These are phyloP conservation scores for Bacillus rossius DNA, from an alignment of 1,140 invertebrate genomes.

Conservation along the genomic window DNA sequence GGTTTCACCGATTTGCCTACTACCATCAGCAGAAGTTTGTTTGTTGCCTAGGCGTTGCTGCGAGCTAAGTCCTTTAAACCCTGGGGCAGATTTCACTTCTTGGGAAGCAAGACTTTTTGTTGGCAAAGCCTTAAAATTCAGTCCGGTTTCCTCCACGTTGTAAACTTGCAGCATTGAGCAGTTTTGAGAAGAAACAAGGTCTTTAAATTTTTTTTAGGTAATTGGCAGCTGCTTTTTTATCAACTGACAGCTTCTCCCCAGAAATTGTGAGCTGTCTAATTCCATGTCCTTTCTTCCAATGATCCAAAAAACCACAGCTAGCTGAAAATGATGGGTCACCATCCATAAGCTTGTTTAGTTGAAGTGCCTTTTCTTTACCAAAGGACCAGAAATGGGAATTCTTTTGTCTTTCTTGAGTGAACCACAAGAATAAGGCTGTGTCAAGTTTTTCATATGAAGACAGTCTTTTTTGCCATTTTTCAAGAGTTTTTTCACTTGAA, in stretches of 20 bases:
- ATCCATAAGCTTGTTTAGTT: slow-evolving; percentile 17
- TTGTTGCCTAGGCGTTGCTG: background rate
- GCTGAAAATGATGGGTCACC: slow-evolving; percentile 27
- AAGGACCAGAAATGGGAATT: slow-evolving; percentile 11
- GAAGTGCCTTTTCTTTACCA: slow-evolving; percentile 18
- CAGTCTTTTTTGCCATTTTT: too few relatives aligned
- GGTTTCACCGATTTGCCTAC: too few relatives aligned
- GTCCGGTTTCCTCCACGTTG: slow-evolving; percentile 39
- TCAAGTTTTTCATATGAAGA: too few relatives aligned
- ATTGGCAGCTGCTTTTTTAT: slow-evolving; percentile 16
- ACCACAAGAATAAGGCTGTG: slow-evolving; percentile 18
- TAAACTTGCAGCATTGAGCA: slow-evolving; percentile 32
- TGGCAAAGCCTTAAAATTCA: slow-evolving; percentile 38
- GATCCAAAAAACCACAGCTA: slow-evolving; percentile 36
- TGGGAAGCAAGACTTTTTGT: slow-evolving; percentile 31
- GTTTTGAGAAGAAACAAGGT: background rate
- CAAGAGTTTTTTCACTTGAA: too few relatives aligned
- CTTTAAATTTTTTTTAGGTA: background rate
- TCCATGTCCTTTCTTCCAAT: slow-evolving; percentile 22
- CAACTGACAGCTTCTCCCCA: slow-evolving; percentile 33
- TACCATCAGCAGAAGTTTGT: too few relatives aligned
- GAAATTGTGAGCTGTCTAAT: slow-evolving; percentile 33
- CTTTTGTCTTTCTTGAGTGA: slow-evolving; percentile 14
- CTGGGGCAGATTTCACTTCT: slow-evolving; percentile 26
- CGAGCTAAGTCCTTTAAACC: slow-evolving; percentile 23